Conservation (phyloP, 2,888 invertebrate genomes). For the Brachylomia viminalis region DNA sequence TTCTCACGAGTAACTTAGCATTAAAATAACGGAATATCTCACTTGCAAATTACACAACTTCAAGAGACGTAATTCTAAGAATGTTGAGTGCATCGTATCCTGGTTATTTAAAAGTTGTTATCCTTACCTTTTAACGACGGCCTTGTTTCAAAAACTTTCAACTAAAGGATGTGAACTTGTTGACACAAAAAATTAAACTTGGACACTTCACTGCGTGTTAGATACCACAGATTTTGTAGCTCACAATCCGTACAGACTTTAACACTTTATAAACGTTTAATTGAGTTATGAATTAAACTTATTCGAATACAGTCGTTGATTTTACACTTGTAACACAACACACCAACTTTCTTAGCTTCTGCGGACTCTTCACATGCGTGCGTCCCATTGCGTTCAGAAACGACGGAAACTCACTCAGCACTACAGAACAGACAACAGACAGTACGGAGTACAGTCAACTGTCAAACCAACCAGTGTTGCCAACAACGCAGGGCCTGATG, state of each 20-base stretch:
- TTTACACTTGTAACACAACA: conserved; percentile 22
- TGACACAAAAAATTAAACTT: conserved; percentile 72
- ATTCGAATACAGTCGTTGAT: conserved; percentile 14
- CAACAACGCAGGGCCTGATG: too few species aligned
- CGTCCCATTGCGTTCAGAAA: conserved; percentile 70
- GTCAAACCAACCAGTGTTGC: too few species aligned
- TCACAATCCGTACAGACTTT: conserved; percentile 35
- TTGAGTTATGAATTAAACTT: conserved; percentile 8
- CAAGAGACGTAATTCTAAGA: not conserved
- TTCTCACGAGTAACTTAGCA: conserved; percentile 47
- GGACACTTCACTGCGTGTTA: conserved; percentile 41
- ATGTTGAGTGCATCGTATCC: conserved; percentile 17
- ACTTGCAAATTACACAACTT: conserved; percentile 18
- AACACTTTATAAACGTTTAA: conserved; percentile 40
- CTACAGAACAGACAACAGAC: too few species aligned
- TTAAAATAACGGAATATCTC: conserved; percentile 39
- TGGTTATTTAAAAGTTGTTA: conserved; percentile 62
- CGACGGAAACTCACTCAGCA: conserved; percentile 66
- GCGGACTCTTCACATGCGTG: conserved; percentile 51
- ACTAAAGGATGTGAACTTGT: conserved; percentile 72
- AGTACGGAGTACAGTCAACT: too few species aligned
- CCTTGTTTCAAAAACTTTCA: conserved; percentile 80
- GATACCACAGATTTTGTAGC: conserved; percentile 10
- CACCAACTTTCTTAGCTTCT: conserved; percentile 53
- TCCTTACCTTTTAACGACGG: conserved; percentile 77